Conservation (phyloP, 2,113 vertebrate genomes). For the Ictalurus furcatus region DNA sequence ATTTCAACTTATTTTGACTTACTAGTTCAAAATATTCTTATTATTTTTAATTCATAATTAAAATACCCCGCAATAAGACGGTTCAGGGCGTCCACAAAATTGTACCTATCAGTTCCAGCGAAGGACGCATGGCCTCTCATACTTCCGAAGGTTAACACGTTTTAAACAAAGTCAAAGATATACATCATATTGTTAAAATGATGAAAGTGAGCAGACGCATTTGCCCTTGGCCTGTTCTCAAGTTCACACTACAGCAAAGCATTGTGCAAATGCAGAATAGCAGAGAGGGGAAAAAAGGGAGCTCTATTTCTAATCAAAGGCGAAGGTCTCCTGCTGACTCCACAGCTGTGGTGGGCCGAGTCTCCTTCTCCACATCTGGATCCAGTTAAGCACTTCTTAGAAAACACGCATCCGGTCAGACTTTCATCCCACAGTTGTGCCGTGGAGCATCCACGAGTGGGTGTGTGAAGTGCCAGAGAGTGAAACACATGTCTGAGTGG, state of each 20-base stretch:
- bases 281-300: background rate
- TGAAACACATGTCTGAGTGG: slow-evolving; percentile 46
- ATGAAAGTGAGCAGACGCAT: background rate
- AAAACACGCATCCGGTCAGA: slow-evolving; percentile 68
- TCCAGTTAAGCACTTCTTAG: slow-evolving; percentile 74
- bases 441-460: background rate
- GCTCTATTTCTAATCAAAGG: slow-evolving; percentile 43
- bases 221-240: background rate
- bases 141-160: background rate
- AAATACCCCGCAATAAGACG: background rate
- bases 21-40: background rate
- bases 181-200: background rate
- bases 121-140: background rate
- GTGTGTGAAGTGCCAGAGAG: slow-evolving; percentile 32
- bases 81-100: background rate
- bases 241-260: background rate
- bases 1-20: background rate
- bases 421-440: slow-evolving; percentile 51
- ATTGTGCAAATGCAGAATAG: background rate
- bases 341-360: slow-evolving; percentile 60
- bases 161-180: background rate
- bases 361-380: slow-evolving; percentile 73
- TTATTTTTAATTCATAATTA: background rate
- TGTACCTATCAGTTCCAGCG: no score
- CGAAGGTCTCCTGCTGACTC: slow-evolving; percentile 48